Conservation (phyloP, 2,113 vertebrate genomes). For the Boulengeromyrus knoepffleri region DNA sequence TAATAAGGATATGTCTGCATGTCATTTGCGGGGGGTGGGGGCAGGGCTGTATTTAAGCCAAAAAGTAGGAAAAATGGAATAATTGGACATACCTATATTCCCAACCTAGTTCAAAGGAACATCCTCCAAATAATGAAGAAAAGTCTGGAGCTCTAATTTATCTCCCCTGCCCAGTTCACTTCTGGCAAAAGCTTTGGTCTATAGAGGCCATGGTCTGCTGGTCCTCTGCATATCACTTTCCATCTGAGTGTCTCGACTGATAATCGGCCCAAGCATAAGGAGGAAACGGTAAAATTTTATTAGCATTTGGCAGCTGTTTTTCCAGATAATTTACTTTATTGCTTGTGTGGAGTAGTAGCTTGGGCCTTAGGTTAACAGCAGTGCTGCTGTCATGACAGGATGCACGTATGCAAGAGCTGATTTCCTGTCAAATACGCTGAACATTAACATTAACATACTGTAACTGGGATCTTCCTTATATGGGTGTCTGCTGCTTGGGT, state of each 20-base stretch:
- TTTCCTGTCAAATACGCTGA: background rate
- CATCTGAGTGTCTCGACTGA: background rate
- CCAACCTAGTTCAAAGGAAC: background rate
- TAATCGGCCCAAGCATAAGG: background rate
- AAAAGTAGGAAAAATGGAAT: background rate
- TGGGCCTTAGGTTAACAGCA: background rate
- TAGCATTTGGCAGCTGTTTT: background rate
- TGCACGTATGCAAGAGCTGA: background rate
- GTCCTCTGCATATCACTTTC: background rate
- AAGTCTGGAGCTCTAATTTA: background rate
- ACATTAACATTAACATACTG: background rate
- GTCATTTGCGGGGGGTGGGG: background rate
- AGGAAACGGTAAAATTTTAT: background rate
- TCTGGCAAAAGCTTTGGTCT: background rate
- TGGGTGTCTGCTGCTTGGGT: background rate
- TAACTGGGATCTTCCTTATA: background rate
- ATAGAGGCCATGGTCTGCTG: background rate
- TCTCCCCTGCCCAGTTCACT: background rate
- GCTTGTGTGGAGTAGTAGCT: background rate
- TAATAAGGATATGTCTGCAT: background rate
- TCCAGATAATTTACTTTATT: background rate
- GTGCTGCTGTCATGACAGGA: background rate
- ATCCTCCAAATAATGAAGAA: background rate
- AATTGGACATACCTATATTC: background rate
- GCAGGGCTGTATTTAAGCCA: background rate